Conservation (phyloP, 2,888 invertebrate species). For the Atrina japonica region DNA sequence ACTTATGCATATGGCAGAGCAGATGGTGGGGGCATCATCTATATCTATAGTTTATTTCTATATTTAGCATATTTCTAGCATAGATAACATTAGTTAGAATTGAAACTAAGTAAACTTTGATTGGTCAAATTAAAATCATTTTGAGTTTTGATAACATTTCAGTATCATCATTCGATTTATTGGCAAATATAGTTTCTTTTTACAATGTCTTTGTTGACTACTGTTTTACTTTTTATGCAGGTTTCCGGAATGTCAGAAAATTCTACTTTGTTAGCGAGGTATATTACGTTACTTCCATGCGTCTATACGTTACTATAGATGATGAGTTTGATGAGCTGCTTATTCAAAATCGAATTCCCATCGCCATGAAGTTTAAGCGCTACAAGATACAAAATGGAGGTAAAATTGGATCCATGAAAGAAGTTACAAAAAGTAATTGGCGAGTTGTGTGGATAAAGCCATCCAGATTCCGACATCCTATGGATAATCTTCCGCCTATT, state of each 20-base stretch:
- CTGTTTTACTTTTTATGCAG: conserved; percentile 12
- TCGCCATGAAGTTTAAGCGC: conserved; percentile 31
- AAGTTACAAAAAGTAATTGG: conserved; percentile 20
- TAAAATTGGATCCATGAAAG: conserved; percentile 11
- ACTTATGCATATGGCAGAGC: no score
- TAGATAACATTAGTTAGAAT: no score
- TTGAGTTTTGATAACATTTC: no score
- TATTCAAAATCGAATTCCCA: conserved; percentile 20
- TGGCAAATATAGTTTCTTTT: no score
- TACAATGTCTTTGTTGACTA: no score
- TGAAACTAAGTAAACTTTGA: no score
- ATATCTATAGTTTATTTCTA: no score
- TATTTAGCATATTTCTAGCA: no score
- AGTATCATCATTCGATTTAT: no score
- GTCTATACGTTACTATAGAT: conserved; percentile 13
- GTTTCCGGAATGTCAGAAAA: conserved; percentile 34
- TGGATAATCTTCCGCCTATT: conserved; percentile 24
- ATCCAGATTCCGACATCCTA: conserved; percentile 35
- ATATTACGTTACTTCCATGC: conserved; percentile 19
- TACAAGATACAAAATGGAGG: conserved; percentile 29
- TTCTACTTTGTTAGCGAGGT: conserved; percentile 35
- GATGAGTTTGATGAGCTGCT: conserved; percentile 20
- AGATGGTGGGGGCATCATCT: no score
- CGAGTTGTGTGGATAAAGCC: conserved; percentile 29
- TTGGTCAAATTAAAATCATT: no score